phyloP scores from a whole-genome alignment of 2,113 vertebrate genomes.

The Daubentonia madagascariensis region DNA sequence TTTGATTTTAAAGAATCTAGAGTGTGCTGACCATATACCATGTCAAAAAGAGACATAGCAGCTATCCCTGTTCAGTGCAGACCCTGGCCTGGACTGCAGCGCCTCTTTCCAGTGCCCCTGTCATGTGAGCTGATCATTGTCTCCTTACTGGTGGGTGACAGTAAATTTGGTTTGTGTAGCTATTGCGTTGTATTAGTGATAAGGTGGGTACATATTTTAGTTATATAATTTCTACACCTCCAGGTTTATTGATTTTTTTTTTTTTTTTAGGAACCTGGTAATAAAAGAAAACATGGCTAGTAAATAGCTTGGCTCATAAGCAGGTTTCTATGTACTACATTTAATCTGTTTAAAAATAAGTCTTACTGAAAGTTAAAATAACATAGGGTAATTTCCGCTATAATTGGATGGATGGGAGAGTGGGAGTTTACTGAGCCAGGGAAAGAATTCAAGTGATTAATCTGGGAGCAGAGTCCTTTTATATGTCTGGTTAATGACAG shows the following conservation, averaged over 20 bases:
- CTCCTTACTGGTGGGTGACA: background rate
- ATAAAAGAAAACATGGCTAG: background rate
- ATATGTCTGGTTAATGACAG: background rate
- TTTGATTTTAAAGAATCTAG: constrained; percentile 31
- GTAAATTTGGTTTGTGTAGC: background rate
- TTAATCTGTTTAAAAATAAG: constrained; percentile 13
- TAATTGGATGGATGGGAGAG: background rate
- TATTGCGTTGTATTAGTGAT: background rate
- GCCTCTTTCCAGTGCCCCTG: background rate
- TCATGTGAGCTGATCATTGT: background rate
- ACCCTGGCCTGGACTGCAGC: background rate
- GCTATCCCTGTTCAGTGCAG: background rate
- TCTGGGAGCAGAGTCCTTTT: background rate
- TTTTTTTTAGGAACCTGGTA: background rate
- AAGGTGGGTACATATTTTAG: background rate
- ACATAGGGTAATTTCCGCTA: constrained; percentile 23
- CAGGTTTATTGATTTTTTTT: constrained; percentile 9
- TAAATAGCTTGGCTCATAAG: background rate
- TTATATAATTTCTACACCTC: background rate
- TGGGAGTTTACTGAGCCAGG: background rate
- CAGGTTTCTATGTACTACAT: background rate
- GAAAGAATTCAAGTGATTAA: constrained; percentile 20
- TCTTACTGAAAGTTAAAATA: constrained; percentile 38
- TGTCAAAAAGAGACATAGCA: background rate
- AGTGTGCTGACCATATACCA: background rate